phyloP scores from a whole-genome alignment of 2,113 vertebrate genomes.

The Tylochromis polylepis region DNA sequence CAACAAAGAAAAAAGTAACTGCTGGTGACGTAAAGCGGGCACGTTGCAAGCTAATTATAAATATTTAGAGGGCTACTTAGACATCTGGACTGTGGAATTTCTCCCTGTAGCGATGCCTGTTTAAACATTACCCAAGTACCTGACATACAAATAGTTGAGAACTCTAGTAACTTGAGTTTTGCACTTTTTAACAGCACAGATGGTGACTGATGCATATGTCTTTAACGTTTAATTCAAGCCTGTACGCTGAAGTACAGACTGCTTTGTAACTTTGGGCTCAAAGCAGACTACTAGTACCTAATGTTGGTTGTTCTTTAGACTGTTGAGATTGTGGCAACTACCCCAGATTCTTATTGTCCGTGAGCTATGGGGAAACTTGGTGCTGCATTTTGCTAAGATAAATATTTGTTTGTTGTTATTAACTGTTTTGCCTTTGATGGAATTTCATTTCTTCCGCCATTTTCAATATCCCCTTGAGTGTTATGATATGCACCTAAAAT shows the following conservation, averaged over 20 bases:
- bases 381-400: neutral
- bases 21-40: neutral
- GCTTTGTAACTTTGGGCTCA: neutral
- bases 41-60: neutral
- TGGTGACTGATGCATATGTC: neutral
- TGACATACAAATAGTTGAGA: neutral
- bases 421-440: neutral
- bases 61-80: neutral
- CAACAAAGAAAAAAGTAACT: neutral
- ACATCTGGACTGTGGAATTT: neutral
- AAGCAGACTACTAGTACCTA: neutral
- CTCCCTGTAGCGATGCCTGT: rapidly evolving
- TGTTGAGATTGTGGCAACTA: neutral
- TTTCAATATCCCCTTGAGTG: neutral
- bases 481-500: neutral
- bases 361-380: neutral
- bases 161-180: neutral
- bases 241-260: neutral
- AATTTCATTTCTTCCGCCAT: neutral
- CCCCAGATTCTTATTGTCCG: neutral
- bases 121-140: neutral
- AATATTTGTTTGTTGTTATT: neutral
- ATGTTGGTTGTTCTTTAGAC: neutral
- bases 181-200: neutral
- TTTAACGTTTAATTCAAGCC: neutral